Evolutionary conservation across 2,797 vertebrate genomes (phyloP), one percentile per base, ranked within the genome.

Genomic region (Pangasius mekongensis): DNA sequence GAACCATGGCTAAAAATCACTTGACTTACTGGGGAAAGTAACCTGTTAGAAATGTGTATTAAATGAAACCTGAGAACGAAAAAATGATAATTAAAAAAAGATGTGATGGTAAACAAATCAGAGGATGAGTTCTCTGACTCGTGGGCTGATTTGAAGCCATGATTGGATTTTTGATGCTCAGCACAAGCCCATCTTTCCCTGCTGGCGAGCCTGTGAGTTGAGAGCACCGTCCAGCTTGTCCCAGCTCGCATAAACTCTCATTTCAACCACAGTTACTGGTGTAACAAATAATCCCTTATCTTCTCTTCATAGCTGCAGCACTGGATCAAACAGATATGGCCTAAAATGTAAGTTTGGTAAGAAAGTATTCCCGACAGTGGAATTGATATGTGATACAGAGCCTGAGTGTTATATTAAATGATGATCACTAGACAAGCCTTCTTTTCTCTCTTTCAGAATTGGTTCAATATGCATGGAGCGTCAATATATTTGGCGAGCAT

Each of bases 21-120:
- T 85, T 88, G 82, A 89, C 84, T 85, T 89, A 52, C 82, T 80
- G 80, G 73, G 60, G 83, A 58, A 82, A 74, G 49, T 64, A 86
- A 86, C 74, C 74, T 30, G 56, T 85, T 85, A 87, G 27, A 87
- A 87, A 87, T 64, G 74, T 27, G 85, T 84, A 85, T 87, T 90
- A 78, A 83, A 87, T 43, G 58, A 5, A 24, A 87, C 84, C 86
- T 0, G 36, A 74, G 89, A 87, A 86, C 30, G 87, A 87, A 86
- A 33, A 84, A 76, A 58, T 22, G 47, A 30, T 87, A 73, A 9
- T 56, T 14, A 71, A 9, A 71, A 69, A 87, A 43, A 86, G 85
- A 89, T 60, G 49, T 16, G 47, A 47, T 87, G 71, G 8, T 71
- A 22, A 39, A 67, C 9, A 30, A 67, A 71, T 81, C 73, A 43